Evolutionary conservation across 2,888 invertebrate genomes (phyloP).

Genomic region (Lagria hirta): DNA sequence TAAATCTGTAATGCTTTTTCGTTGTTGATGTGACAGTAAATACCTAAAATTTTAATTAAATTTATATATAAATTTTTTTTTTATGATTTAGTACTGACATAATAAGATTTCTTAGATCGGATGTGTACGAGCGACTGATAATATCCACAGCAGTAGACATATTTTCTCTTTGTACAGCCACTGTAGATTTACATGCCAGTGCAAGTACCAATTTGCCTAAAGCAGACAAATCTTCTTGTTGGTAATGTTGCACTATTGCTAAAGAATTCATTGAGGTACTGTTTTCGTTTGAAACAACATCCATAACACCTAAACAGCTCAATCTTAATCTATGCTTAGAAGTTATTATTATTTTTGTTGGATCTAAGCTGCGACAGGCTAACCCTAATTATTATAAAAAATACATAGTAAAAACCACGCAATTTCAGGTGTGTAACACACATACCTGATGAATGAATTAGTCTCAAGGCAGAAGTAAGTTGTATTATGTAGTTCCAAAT

Average conservation of each 20-base stretch:
- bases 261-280: constrained; percentile 62
- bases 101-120: constrained; percentile 92
- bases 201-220: constrained; percentile 89
- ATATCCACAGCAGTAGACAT: constrained; percentile 86
- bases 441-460: constrained; percentile 72
- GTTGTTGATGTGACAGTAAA: constrained; percentile 66
- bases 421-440: no score
- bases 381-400: no score
- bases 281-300: constrained; percentile 76
- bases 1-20: constrained; percentile 87
- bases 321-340: constrained; percentile 67
- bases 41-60: constrained; percentile 59
- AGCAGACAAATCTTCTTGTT: constrained; percentile 88
- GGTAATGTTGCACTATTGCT: constrained; percentile 69
- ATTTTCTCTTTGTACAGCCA: constrained; percentile 85
- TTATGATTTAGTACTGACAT: constrained; percentile 62
- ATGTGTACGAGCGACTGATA: constrained; percentile 86
- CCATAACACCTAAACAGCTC: constrained; percentile 78
- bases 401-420: no score
- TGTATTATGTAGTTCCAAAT: constrained; percentile 97
- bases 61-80: constrained; percentile 17
- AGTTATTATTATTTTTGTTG: constrained; percentile 79
- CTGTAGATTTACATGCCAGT: constrained; percentile 88
- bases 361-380: constrained; percentile 83
- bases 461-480: constrained; percentile 87